Base-by-base conservation (phyloP, 2,797 vertebrate genomes). In the Toxotes lorentzi region DNA sequence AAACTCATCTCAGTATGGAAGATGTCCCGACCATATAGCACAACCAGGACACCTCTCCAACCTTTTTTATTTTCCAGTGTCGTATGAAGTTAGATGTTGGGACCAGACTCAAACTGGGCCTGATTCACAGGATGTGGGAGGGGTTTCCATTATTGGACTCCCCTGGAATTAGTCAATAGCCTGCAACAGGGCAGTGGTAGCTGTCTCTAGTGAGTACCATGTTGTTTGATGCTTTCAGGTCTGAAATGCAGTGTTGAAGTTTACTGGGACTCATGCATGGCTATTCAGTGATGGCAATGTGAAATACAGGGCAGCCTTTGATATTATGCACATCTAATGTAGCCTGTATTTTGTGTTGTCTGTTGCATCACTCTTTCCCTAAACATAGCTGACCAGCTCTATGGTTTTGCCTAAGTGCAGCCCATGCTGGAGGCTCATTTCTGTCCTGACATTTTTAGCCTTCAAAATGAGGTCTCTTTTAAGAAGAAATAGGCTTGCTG, bases 71-170 rank as follows among this genome's bases (percentile, higher is more conserved):
- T 73, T 57, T 50, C 4, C 10, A 32, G 2, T 45, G 40, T 77
- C 10, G 41, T 57, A 5, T 56, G 11, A 4, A 40, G 40, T 56
- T 12, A 2, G 7, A 64, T 58, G 63, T 30, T 45, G 2, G n/a
- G 21, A 32, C 10, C 34, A 79, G 60, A 78, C 60, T 59, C 23
- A 51, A 79, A 64, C 68, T 70, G 78, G 86, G 87, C 90, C 88
- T 65, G 34, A 66, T 51, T 74, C 19, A 21, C 76, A 13, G 62
- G 54, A 73, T 67, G 75, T 87, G 76, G 81, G 86, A 89, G 88
- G 83, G 76, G 88, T 83, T 78, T 82, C 80, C 74, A 84, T 80
- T 79, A 88, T 81, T 72, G 71, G 73, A 76, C 78, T 8, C 19
- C 62, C 50, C 13, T 70, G 69, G 77, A 65, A 81, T 77, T 68